Base-by-base conservation (phyloP, 1,140 invertebrate genomes). In the Bilobella aurantiaca region DNA sequence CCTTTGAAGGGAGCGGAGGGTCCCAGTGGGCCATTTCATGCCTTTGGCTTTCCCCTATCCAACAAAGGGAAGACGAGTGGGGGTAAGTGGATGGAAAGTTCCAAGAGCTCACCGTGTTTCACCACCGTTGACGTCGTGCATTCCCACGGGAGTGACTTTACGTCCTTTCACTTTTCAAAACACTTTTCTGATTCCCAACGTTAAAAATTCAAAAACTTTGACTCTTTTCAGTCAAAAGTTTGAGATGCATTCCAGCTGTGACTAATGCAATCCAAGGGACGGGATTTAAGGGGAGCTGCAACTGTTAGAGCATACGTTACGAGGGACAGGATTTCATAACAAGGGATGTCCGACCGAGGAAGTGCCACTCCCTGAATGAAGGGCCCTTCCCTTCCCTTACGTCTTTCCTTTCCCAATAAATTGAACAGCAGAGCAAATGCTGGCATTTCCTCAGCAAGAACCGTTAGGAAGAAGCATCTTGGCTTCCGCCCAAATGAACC, bases 21-120 rank as follows among this genome's bases (percentile, higher is more conserved):
- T 66, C 68, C 63, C 69, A 23, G 42, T 58, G 62, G 69, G 49
- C 25, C 46, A 69, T 67, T 69, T 69, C 58, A 67, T 66, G 65
- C 62, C 68, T 57, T 56, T 49, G 59, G 68, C 12, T 59, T 8
- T 59, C 58, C 23, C 27, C 61, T 27, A 63, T n/a, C n/a, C 61
- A 30, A 53, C 49, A 49, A 27, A 29, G 25, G 42, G 23, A 23
- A 29, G 34, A 28, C 27, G 49, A 28, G 23, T 2, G 25, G 16
- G 29, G 30, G 49, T 47, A 12, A 32, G 31, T 47, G 62, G 29
- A n/a, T 25, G 30, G 23, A 25, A 64, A 56, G 21, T 53, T 53
- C 25, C n/a, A n/a, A n/a, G n/a, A n/a, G n/a, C n/a, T n/a, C n/a
- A n/a, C n/a, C n/a, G n/a, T n/a, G n/a, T n/a, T n/a, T n/a, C n/a